Conservation (phyloP, 2,888 invertebrate genomes). For the Pseudococcus viburni region DNA sequence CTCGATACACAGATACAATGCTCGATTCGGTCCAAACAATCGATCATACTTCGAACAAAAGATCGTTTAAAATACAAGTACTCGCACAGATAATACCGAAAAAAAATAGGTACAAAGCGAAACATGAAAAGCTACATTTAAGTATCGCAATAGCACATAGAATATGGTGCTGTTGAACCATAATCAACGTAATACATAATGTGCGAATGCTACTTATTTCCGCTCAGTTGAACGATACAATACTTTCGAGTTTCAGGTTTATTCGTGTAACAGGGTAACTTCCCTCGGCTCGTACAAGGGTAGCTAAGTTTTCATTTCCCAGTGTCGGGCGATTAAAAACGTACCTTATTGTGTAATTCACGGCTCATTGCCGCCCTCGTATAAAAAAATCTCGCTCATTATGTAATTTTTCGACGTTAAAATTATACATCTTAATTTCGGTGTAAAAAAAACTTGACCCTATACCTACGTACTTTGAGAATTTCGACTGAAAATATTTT, state of each 20-base stretch:
- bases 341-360: conserved; percentile 40
- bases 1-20: background rate
- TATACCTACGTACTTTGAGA: background rate
- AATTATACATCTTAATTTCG: conserved; percentile 34
- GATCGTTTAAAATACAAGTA: conserved; percentile 42
- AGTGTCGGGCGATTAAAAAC: conserved; percentile 47
- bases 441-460: conserved; percentile 1
- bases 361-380: conserved; percentile 53
- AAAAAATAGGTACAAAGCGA: conserved; percentile 45
- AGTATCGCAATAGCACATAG: conserved; percentile 27
- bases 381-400: conserved; percentile 30
- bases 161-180: conserved; percentile 46
- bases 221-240: conserved; percentile 55
- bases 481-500: background rate
- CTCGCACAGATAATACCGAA: conserved; percentile 37
- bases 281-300: conserved; percentile 5
- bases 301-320: conserved; percentile 48
- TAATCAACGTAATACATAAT: conserved; percentile 52
- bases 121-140: conserved; percentile 54
- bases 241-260: conserved; percentile 34
- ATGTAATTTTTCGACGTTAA: background rate
- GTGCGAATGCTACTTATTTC: conserved; percentile 56
- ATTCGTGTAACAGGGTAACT: conserved; percentile 44
- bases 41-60: conserved; percentile 45
- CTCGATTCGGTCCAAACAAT: conserved; percentile 1